Conservation (phyloP, 2,113 vertebrate genomes). For the Takifugu bimaculatus region DNA sequence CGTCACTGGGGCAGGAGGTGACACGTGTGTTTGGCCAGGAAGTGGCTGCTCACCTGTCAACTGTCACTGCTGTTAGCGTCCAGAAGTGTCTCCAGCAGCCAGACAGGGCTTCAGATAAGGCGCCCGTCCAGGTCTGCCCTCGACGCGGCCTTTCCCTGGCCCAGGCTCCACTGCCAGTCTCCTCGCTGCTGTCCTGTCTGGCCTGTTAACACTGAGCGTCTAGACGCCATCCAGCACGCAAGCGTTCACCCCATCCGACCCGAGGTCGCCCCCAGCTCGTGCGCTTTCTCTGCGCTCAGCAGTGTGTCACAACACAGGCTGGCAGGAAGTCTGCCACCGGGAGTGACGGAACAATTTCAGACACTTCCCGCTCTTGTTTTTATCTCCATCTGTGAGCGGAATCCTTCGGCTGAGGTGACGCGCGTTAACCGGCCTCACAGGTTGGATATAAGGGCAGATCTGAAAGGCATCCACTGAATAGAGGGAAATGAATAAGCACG, state of each 20-base stretch:
- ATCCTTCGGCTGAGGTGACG: slow-evolving; percentile 23
- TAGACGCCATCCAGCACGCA: slow-evolving; percentile 51
- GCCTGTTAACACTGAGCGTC: slow-evolving; percentile 52
- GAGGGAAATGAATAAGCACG: slow-evolving; percentile 50
- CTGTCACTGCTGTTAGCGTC: slow-evolving; percentile 61
- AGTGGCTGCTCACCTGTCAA: slow-evolving; percentile 59
- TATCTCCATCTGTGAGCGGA: slow-evolving; percentile 12
- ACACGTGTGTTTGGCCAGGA: slow-evolving; percentile 38
- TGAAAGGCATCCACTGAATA: neutral
- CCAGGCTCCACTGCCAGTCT: slow-evolving; percentile 53
- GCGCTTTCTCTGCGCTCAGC: slow-evolving; percentile 34
- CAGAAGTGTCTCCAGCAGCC: slow-evolving; percentile 43
- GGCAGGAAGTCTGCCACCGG: slow-evolving; percentile 19
- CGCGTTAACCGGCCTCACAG: slow-evolving; percentile 32
- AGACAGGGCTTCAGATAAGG: slow-evolving; percentile 63
- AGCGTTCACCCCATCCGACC: slow-evolving; percentile 48
- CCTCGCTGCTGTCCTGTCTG: slow-evolving; percentile 45
- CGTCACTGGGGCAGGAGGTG: slow-evolving; percentile 26
- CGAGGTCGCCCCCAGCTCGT: slow-evolving; percentile 20
- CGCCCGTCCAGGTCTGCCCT: slow-evolving; percentile 59
- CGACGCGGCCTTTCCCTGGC: slow-evolving; percentile 53
- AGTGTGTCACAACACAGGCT: slow-evolving; percentile 36
- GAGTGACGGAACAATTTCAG: slow-evolving; percentile 35
- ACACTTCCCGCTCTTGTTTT: slow-evolving; percentile 19
- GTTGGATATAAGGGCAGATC: slow-evolving; percentile 10